Evolutionary conservation across 2,888 invertebrate species (phyloP).

Genomic region (Physocephala rufipes): DNA sequence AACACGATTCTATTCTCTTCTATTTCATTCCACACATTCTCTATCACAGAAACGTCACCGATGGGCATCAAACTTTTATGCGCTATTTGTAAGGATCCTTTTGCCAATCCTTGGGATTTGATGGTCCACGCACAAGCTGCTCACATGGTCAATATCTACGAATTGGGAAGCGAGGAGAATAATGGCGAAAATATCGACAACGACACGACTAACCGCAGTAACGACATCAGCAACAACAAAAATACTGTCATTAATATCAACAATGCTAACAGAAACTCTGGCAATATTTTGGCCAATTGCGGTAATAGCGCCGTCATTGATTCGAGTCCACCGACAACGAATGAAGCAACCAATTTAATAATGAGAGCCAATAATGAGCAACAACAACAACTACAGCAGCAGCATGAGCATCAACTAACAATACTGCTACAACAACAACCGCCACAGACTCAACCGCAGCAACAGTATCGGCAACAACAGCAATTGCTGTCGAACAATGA

Average conservation of each 20-base stretch:
- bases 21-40: not conserved
- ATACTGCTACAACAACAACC: conserved; percentile 40
- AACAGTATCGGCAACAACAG: conserved; percentile 37
- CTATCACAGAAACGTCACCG: conserved; percentile 60
- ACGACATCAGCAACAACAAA: conserved; percentile 41
- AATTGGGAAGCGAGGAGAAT: conserved; percentile 68
- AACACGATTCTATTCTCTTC: not conserved
- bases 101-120: conserved; percentile 74
- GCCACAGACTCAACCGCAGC: conserved; percentile 20
- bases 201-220: conserved; percentile 42
- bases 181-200: conserved; percentile 45
- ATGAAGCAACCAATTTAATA: conserved; percentile 28
- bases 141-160: conserved; percentile 76
- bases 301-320: conserved; percentile 13
- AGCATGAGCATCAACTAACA: conserved; percentile 38
- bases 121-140: conserved; percentile 77
- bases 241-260: conserved; percentile 41
- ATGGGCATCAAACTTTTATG: conserved; percentile 69
- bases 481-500: conserved; percentile 47
- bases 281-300: not conserved
- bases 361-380: conserved; percentile 28
- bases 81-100: conserved; percentile 75
- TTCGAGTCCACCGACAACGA: conserved; percentile 13
- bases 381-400: conserved; percentile 35
- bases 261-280: not conserved